Conservation (phyloP, 1,140 invertebrate genomes). For the Triops longicaudatus region DNA sequence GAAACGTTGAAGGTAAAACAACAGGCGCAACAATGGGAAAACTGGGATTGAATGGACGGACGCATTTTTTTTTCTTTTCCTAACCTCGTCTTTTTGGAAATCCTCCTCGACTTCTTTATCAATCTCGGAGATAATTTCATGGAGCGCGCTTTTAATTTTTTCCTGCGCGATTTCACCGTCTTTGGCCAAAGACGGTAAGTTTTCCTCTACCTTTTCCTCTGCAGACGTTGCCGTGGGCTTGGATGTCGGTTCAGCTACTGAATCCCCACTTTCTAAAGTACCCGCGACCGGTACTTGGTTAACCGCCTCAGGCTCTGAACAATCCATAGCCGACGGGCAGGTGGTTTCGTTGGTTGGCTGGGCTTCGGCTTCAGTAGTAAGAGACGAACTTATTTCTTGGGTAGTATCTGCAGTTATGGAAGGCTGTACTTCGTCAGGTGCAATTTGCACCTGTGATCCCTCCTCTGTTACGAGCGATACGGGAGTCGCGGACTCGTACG, state of each 20-base stretch:
- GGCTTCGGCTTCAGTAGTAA: neutral
- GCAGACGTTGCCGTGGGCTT: neutral
- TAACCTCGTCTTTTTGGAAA: slow-evolving; percentile 29
- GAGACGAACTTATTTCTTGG: neutral
- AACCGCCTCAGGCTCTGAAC: neutral
- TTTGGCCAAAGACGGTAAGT: neutral
- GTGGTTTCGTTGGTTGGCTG: slow-evolving; percentile 16
- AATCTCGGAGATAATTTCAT: slow-evolving; percentile 53
- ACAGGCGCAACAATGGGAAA: neutral
- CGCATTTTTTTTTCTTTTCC: slow-evolving; percentile 20
- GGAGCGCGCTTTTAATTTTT: slow-evolving; percentile 48
- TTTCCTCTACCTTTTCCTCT: neutral
- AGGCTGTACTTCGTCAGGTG: neutral
- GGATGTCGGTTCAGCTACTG: neutral
- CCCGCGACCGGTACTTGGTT: neutral
- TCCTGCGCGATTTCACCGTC: slow-evolving; percentile 44
- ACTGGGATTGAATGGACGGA: neutral
- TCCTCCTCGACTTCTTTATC: slow-evolving; percentile 43
- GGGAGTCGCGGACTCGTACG: neutral
- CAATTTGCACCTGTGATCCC: neutral
- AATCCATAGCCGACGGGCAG: neutral
- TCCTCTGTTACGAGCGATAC: neutral
- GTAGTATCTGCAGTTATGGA: neutral
- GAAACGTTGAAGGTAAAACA: neutral
- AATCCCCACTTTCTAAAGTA: neutral